Base-by-base conservation (phyloP, 2,113 vertebrate species). In the Heterocephalus glaber region DNA sequence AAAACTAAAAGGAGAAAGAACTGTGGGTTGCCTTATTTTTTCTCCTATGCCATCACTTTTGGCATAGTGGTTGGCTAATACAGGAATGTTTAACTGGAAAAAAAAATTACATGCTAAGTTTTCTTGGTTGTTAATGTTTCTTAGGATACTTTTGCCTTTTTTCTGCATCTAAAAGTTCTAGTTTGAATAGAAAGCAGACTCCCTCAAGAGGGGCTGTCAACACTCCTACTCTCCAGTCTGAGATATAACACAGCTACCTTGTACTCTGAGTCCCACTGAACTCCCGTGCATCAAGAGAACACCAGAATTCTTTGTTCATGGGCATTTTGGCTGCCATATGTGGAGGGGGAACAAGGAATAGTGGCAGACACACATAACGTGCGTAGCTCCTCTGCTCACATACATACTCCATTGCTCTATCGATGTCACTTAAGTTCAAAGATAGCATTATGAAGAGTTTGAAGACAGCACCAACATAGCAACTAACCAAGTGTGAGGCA, bases 151-250 rank as follows among this genome's bases (percentile, higher is more conserved):
- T 33, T 54, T 95, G 54, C 49, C 41, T 76, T 68, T 61, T 52
- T 63, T 86, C 54, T 94, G 38, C 61, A n/a, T 65, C 90, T 85
- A 89, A 95, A 81, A 65, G 6, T 86, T 80, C 60, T 89, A 6
- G 35, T 72, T 85, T 49, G 52, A 52, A 70, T 89, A 81, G 79
- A 86, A 85, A 79, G 14, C 86, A 93, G 83, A 94, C 12, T 41
- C 41, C 66, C n/a, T n/a, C 56, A 19, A 60, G 83, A 35, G 35
- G n/a, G 35, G 7, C 85, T 72, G 61, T 77, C 33, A 41, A 3
- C 44, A 56, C 26, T 22, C 22, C 33, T 47, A 8, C 26, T 63
- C 63, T 65, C 41, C 49, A 61, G 30, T 41, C 35, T 65, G 22
- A 84, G 89, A 72, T 4, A 47, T 47, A 54, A 38, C 76, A 61